Evolutionary conservation across 2,888 invertebrate species (phyloP), one percentile per base, ranked within the genome.

Genomic region (Cotesia congregata): DNA sequence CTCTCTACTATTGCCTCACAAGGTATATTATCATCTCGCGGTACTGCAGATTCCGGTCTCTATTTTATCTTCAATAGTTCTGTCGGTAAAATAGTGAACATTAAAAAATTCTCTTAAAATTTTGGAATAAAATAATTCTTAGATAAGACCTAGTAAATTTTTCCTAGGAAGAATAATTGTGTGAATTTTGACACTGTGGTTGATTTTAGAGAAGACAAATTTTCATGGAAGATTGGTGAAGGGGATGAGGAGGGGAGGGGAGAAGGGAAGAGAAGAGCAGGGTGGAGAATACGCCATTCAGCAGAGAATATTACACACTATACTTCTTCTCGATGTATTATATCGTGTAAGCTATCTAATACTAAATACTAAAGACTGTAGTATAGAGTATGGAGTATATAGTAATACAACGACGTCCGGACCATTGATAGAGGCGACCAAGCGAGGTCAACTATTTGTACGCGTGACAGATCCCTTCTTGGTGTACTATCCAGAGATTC

Each of bases 371-470:
- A 50, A 12, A 50, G 50, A 9, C 7, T 50, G 50, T 50, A 50
- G 50, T 50, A 50, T 50, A 50, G 7, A 50, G 50, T 50, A 50
- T 50, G 12, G 50, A 12, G 9, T 50, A 7, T 50, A 50, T 50
- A 50, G 50, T 50, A 50, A 50, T 50, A 50, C 50, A 50, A 50
- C 50, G 50, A 12, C 50, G 50, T 50, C 50, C 50, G 50, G 85
- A 85, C 85, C 88, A 88, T 88, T 88, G 88, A 88, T 86, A 87
- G 85, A 88, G 85, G 84, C 87, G 86, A 85, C 85, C 82, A 85
- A 84, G 85, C 87, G 88, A 88, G 88, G 88, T 88, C 88, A 88
- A 87, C 88, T 88, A 88, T 89, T 88, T 88, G 88, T 88, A 88
- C 85, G 87, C 87, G 87, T 88, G 87, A 88, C 88, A 86, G 87